These are phyloP conservation scores for Eulemur rubriventer DNA, from an alignment of 2,797 vertebrate species.

Conservation along the genomic window DNA sequence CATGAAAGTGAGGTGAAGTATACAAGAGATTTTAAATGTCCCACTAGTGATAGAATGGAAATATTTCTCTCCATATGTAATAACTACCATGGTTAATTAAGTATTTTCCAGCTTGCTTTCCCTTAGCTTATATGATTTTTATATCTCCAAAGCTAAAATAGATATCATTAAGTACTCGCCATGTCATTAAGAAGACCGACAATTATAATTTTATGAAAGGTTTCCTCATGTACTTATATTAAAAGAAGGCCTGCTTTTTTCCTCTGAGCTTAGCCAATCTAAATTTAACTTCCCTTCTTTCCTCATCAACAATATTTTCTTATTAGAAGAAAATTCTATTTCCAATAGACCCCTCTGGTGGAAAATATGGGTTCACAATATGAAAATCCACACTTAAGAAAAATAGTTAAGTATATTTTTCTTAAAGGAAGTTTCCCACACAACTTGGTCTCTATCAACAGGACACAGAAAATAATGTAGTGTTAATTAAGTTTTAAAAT, in stretches of 20 bases:
- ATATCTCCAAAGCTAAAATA: not conserved
- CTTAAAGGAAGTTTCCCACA: slow-evolving; percentile 62
- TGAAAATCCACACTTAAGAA: slow-evolving; percentile 35
- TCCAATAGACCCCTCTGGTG: not conserved
- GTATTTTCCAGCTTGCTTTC: not conserved
- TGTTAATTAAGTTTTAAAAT: slow-evolving; percentile 80
- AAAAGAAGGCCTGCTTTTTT: not conserved
- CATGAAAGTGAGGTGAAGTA: not conserved
- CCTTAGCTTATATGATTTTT: not conserved
- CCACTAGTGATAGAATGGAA: not conserved
- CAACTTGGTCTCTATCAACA: slow-evolving; percentile 72
- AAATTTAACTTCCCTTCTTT: slow-evolving; percentile 33
- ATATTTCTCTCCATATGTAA: not conserved
- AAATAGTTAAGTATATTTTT: slow-evolving; percentile 41
- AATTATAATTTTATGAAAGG: not conserved
- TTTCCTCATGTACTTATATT: not conserved
- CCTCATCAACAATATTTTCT: not conserved
- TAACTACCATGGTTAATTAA: not conserved
- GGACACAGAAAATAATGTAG: slow-evolving; percentile 70
- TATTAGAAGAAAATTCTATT: slow-evolving; percentile 26
- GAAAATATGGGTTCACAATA: not conserved
- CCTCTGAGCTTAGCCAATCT: not conserved
- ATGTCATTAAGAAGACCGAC: not conserved
- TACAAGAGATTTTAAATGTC: not conserved
- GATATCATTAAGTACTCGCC: not conserved